These are phyloP conservation scores for Drusus annulatus DNA, from an alignment of 1,140 invertebrate genomes.

Conservation along the genomic window DNA sequence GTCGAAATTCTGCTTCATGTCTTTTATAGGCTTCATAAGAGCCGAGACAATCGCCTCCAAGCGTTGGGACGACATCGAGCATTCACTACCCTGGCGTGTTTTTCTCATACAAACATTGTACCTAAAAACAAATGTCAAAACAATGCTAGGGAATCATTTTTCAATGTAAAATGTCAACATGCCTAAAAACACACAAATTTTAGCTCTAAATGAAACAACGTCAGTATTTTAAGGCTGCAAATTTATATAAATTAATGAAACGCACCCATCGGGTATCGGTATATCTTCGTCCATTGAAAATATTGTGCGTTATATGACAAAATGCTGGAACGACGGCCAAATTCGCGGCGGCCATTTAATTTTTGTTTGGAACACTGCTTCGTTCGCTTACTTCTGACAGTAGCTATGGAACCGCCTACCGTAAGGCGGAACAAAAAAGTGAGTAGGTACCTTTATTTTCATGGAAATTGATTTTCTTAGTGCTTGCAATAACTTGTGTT, in stretches of 20 bases:
- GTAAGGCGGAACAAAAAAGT: constrained; percentile 29
- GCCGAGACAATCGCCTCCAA: constrained; percentile 68
- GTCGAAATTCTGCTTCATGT: constrained; percentile 67
- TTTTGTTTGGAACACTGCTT: constrained; percentile 47
- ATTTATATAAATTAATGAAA: background rate
- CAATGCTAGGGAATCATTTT: background rate
- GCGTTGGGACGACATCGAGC: constrained; percentile 69
- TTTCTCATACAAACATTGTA: constrained; percentile 48
- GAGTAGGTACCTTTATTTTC: constrained; percentile 25
- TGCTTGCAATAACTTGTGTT: background rate
- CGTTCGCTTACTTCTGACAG: constrained; percentile 36
- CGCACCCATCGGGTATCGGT: constrained; percentile 32
- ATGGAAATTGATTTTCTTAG: constrained; percentile 4
- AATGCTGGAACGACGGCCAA: constrained; percentile 44
- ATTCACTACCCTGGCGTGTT: constrained; percentile 64
- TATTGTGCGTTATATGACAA: constrained; percentile 32
- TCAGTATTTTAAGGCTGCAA: background rate
- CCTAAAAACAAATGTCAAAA: constrained; percentile 44
- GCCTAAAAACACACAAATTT: constrained; percentile 7
- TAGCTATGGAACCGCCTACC: constrained; percentile 15
- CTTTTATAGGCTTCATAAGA: constrained; percentile 68
- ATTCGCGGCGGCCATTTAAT: constrained; percentile 48
- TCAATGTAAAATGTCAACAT: constrained; percentile 21
- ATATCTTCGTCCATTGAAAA: constrained; percentile 45
- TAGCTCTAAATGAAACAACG: constrained; percentile 6